Evolutionary conservation across 2,113 vertebrate species (phyloP), one percentile per base, ranked within the genome.

Genomic region (Periophthalmodon schlosseri): DNA sequence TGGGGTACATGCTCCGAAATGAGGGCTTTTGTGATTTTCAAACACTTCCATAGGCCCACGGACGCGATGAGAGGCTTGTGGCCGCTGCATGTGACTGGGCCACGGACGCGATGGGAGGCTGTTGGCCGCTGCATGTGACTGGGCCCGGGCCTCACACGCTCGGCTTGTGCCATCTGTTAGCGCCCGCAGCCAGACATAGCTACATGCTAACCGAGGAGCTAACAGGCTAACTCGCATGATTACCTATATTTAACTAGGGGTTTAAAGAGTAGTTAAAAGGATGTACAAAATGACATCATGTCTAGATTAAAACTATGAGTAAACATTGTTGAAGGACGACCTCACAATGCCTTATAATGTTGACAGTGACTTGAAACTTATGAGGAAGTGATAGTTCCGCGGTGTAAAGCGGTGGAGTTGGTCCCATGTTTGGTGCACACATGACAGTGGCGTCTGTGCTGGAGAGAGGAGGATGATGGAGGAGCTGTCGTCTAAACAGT

Each of bases 191-290:
- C 57, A 8, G 9, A 36, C 11, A 14, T 0, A 21, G 24, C 14
- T 13, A 28, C 5, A 1, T 39, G 80, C 61, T 86, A 83, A 58
- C 85, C 15, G 1, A 7, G 2, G 10, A 44, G 79, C 75, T 80
- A 84, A 70, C 52, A 20, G 10, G 63, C 33, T 65, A 39, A 21
- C 34, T 44, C 33, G 18, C 24, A 2, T 8, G 23, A 14, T 4
- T 2, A 23, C 24, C 24, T 33, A 33, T 15, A 14, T 24, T 60
- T 6, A 24, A 14, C 57, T 3, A 4, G 24, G 14, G 11, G 23
- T 16, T 61, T 61, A 15, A 3, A 24, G 58, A 1, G 5, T 9
- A 12, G 52, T 20, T 56, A 56, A 56, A 11, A n/a, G 7, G 7
- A 10, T n/a, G n/a, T 9, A 56, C 20, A n/a, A 9, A 21, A 21